phyloP scores from a whole-genome alignment of 2,113 vertebrate genomes.

The Phylloscopus whistleri region DNA sequence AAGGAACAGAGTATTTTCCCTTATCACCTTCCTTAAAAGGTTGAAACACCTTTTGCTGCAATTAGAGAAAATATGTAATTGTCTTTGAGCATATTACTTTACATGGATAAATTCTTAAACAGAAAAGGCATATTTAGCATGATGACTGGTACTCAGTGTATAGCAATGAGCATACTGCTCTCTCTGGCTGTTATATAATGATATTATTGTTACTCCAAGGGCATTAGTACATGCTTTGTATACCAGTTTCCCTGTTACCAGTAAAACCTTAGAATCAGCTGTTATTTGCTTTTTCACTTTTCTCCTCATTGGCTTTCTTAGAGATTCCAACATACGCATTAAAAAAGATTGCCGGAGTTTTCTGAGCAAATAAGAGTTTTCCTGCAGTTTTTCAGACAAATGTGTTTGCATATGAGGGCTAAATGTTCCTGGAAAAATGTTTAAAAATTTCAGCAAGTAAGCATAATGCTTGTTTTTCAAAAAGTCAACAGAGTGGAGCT shows the following conservation, averaged over 20 bases:
- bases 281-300: background rate
- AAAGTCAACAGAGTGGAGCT: background rate
- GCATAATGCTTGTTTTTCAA: background rate
- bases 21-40: background rate
- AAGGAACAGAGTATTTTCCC: background rate
- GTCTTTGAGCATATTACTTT: background rate
- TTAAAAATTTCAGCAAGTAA: background rate
- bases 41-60: background rate
- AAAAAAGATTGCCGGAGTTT: background rate
- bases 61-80: background rate
- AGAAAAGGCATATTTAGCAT: background rate
- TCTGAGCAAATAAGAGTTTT: background rate
- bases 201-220: background rate
- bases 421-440: constrained; percentile 1
- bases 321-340: background rate
- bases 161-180: background rate
- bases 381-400: background rate
- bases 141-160: background rate
- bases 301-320: background rate
- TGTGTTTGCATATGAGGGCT: background rate
- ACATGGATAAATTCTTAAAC: background rate
- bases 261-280: background rate
- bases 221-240: background rate
- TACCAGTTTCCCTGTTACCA: background rate
- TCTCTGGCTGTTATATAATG: background rate